phyloP scores from a whole-genome alignment of 2,888 invertebrate genomes.

The Aethes cnicana region DNA sequence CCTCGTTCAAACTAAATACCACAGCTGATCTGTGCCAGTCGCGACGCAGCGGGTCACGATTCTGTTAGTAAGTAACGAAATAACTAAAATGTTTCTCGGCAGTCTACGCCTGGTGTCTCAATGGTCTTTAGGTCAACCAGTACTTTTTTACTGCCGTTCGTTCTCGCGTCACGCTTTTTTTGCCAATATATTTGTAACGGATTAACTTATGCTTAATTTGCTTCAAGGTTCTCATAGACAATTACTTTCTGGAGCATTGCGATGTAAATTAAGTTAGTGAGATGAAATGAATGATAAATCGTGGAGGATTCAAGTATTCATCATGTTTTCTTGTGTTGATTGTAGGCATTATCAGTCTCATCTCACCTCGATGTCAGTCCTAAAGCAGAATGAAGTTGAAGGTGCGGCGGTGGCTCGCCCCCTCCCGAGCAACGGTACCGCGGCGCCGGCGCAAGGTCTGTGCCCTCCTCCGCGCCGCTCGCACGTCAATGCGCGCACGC shows the following conservation, averaged over 20 bases:
- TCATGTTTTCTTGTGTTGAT: conserved; percentile 14
- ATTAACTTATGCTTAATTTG: no score
- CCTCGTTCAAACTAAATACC: not conserved
- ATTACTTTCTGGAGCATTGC: no score
- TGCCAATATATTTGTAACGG: conserved; percentile 24
- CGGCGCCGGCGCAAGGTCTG: conserved; percentile 65
- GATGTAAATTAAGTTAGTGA: no score
- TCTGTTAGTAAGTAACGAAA: conserved; percentile 65
- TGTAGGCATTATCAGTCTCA: conserved; percentile 22
- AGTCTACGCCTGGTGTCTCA: conserved; percentile 11
- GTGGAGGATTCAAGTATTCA: no score
- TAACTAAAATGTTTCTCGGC: conserved; percentile 63
- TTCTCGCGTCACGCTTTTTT: conserved; percentile 20
- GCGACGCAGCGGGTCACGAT: conserved; percentile 57
- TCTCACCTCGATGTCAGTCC: conserved; percentile 18
- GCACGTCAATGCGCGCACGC: conserved; percentile 54
- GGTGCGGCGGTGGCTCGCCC: conserved; percentile 40
- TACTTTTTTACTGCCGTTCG: conserved; percentile 5
- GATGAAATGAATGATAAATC: no score
- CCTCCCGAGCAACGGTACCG: conserved; percentile 75
- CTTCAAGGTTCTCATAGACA: no score
- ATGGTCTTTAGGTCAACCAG: conserved; percentile 12
- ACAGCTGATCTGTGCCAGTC: conserved; percentile 36
- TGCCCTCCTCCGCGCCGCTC: conserved; percentile 62
- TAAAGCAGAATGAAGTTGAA: conserved; percentile 26